A percentile compares a stretch with the other conserved stretches of the same genome.
Evolutionary conservation across 2,113 vertebrate genomes (phyloP).

Genomic region (Centropus bengalensis): DNA sequence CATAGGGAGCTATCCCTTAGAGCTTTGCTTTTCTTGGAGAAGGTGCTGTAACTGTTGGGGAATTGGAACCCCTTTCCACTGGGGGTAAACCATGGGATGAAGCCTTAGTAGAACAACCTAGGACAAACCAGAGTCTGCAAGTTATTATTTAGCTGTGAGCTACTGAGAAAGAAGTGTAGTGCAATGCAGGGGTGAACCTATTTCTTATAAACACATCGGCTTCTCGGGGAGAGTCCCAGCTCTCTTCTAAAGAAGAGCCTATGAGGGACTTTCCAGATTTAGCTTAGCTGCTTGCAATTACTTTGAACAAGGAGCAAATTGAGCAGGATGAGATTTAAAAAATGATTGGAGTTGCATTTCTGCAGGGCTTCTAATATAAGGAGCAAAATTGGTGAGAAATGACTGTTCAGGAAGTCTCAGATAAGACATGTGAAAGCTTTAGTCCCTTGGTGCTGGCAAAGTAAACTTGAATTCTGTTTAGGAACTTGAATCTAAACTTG

Average conservation of each 20-base stretch:
- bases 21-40: not conserved
- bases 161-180: not conserved
- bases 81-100: not conserved
- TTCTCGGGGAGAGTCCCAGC: not conserved
- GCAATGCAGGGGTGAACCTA: not conserved
- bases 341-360: not conserved
- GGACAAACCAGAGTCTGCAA: not conserved
- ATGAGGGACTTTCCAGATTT: not conserved
- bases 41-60: not conserved
- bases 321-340: not conserved
- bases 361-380: not conserved
- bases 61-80: not conserved
- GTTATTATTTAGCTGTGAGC: not conserved
- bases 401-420: not conserved
- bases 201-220: not conserved
- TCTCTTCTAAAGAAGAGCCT: not conserved
- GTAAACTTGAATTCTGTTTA: not conserved
- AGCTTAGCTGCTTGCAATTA: not conserved
- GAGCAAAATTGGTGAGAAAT: not conserved
- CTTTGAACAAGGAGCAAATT: not conserved
- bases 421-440: not conserved
- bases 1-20: not conserved
- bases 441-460: not conserved
- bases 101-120: not conserved
- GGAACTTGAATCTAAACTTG: not conserved